Evolutionary conservation across 2,797 vertebrate genomes (phyloP).

Genomic region (Arrhamphus sclerolepis): DNA sequence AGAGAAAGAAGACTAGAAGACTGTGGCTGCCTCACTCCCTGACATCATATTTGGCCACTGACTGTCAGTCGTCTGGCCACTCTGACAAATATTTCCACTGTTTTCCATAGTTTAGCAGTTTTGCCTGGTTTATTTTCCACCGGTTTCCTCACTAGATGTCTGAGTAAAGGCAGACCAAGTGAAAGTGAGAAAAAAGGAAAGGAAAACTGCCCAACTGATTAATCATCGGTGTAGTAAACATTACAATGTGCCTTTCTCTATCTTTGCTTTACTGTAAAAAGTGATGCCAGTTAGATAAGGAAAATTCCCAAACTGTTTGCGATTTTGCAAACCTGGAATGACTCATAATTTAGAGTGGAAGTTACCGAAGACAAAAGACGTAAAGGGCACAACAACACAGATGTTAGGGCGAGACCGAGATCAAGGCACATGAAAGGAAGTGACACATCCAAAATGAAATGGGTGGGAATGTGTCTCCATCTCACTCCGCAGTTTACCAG

Average conservation of each 20-base stretch:
- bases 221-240: background rate
- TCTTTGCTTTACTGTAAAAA: background rate
- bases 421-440: slow-evolving; percentile 55
- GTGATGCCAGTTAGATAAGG: slow-evolving; percentile 5
- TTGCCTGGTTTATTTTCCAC: slow-evolving; percentile 70
- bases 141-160: slow-evolving; percentile 47
- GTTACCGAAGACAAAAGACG: slow-evolving; percentile 45
- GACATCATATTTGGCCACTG: slow-evolving; percentile 76
- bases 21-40: slow-evolving; percentile 53
- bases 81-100: slow-evolving; percentile 71
- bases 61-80: slow-evolving; percentile 58
- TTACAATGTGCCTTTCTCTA: background rate
- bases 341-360: slow-evolving; percentile 35
- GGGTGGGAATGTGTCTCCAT: slow-evolving; percentile 25
- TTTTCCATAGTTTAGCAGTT: slow-evolving; percentile 74
- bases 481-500: slow-evolving; percentile 39
- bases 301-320: slow-evolving; percentile 37
- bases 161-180: slow-evolving; percentile 46
- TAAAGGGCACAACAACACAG: slow-evolving; percentile 22
- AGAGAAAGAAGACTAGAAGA: slow-evolving; percentile 19
- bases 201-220: slow-evolving; percentile 28
- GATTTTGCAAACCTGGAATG: slow-evolving; percentile 49
- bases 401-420: slow-evolving; percentile 30
- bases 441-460: slow-evolving; percentile 63
- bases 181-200: slow-evolving; percentile 13